Evolutionary conservation across 2,888 invertebrate species (phyloP).

Genomic region (Abrostola tripartita): DNA sequence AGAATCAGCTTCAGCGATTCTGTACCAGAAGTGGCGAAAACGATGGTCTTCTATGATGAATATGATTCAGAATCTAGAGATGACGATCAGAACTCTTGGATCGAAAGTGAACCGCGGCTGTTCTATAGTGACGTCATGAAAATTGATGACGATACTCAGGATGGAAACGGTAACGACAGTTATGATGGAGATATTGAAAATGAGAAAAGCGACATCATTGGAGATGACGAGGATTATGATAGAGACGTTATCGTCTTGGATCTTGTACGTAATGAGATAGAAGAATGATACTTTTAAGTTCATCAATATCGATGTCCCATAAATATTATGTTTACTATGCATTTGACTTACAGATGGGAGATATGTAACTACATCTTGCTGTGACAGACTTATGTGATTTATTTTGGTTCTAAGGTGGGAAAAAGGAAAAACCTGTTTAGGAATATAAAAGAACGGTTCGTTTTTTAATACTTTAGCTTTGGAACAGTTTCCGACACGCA

Average conservation of each 20-base stretch:
- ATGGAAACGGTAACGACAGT: conserved; percentile 14
- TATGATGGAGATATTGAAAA: conserved; percentile 24
- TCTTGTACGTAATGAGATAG: not conserved
- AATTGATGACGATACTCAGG: conserved; percentile 9
- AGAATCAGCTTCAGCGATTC: conserved; percentile 35
- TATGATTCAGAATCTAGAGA: conserved; percentile 13
- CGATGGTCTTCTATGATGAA: not conserved
- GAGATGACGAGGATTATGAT: not conserved
- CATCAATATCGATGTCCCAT: no score
- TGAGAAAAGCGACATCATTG: conserved; percentile 17
- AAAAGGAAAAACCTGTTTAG: no score
- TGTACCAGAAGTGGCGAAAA: not conserved
- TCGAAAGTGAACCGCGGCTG: not conserved
- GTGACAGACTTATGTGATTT: no score
- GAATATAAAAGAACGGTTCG: no score
- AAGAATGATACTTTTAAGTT: not conserved
- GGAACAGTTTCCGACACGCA: no score
- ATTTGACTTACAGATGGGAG: no score
- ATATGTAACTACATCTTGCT: no score
- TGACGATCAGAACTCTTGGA: not conserved
- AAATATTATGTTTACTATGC: no score
- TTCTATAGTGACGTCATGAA: not conserved
- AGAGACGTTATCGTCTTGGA: conserved; percentile 9
- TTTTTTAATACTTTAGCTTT: no score
- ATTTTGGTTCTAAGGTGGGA: no score